A percentile compares a stretch with the other conserved stretches of the same genome.
phyloP scores from a whole-genome alignment of 2,888 invertebrate species.

The Brachylomia viminalis region DNA sequence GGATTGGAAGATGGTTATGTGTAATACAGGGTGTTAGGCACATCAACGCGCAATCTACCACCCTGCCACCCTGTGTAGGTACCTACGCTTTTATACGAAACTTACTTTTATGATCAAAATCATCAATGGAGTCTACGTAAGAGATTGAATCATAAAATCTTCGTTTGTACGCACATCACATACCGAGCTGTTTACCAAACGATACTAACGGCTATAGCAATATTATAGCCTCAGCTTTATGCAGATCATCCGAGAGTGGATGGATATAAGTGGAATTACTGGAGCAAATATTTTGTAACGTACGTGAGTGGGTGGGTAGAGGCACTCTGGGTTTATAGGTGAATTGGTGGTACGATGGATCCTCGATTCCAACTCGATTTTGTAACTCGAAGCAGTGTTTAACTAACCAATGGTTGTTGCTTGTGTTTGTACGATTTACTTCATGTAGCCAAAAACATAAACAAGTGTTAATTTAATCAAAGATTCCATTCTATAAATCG shows the following conservation, averaged over 20 bases:
- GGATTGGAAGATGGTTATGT: too few relatives aligned
- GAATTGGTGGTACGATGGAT: neutral
- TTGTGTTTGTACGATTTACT: neutral
- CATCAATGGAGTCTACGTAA: conserved; percentile 19
- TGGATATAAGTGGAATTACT: conserved; percentile 19
- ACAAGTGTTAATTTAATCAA: too few relatives aligned
- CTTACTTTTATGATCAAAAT: conserved; percentile 4
- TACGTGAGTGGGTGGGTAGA: neutral
- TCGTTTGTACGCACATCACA: conserved; percentile 20
- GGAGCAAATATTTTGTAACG: conserved; percentile 27
- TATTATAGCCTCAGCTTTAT: conserved; percentile 7
- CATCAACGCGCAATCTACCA: neutral
- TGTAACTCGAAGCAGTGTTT: neutral
- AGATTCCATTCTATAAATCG: too few relatives aligned
- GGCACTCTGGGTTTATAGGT: neutral
- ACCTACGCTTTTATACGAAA: neutral
- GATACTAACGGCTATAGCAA: neutral
- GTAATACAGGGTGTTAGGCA: neutral
- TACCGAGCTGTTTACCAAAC: conserved; percentile 16
- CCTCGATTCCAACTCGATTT: neutral
- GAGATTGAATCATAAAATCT: conserved; percentile 33
- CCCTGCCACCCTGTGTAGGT: too few relatives aligned
- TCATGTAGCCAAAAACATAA: neutral
- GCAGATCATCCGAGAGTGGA: conserved; percentile 10
- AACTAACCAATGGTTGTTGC: neutral